A percentile compares a stretch with the other conserved stretches of the same genome.
Conservation (phyloP, 2,888 invertebrate genomes). For the Stenurella melanura region DNA sequence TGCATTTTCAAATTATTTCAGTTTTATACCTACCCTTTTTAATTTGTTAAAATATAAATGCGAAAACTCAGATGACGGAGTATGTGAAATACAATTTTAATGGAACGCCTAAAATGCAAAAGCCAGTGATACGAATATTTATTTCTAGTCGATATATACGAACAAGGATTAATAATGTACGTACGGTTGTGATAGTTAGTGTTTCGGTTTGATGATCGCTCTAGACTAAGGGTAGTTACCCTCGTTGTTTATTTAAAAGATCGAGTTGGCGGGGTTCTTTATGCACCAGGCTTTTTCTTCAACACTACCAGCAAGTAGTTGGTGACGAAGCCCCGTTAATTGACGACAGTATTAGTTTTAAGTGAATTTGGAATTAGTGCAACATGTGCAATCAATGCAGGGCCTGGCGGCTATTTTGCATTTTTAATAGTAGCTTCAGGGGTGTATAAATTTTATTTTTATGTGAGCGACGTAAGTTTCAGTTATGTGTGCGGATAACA, state of each 20-base stretch:
- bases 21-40: too few relatives aligned
- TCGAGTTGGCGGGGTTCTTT: constrained; percentile 57
- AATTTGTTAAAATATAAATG: too few relatives aligned
- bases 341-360: constrained; percentile 35
- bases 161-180: constrained; percentile 24
- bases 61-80: too few relatives aligned
- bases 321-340: constrained; percentile 48
- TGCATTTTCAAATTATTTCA: too few relatives aligned
- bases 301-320: constrained; percentile 50
- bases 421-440: not conserved
- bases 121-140: not conserved
- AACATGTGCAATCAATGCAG: not conserved
- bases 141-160: not conserved
- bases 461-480: not conserved
- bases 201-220: constrained; percentile 32
- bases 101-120: too few relatives aligned
- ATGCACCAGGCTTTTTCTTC: constrained; percentile 49
- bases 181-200: constrained; percentile 35
- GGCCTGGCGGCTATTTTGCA: not conserved
- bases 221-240: constrained; percentile 50
- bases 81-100: too few relatives aligned
- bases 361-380: constrained; percentile 37
- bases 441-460: not conserved
- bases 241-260: constrained; percentile 66
- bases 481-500: too few relatives aligned